These are phyloP conservation scores for Hippocampus abdominalis DNA, from an alignment of 2,113 vertebrate genomes.

Conservation along the genomic window DNA sequence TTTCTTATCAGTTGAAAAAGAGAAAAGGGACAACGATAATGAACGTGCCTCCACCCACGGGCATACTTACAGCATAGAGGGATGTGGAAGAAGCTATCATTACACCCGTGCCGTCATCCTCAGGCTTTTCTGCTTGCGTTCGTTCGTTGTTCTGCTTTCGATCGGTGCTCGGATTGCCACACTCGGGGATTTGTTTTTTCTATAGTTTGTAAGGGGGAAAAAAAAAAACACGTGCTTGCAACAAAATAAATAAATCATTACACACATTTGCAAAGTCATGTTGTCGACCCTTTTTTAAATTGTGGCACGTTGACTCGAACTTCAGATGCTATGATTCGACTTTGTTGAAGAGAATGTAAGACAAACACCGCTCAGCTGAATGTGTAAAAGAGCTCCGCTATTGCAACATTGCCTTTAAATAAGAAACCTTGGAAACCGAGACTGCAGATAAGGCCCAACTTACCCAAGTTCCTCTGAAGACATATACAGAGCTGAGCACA, in stretches of 20 bases:
- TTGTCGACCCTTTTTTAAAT: not conserved
- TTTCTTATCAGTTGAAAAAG: slow-evolving; percentile 5
- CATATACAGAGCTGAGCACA: slow-evolving; percentile 50
- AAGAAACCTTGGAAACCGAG: not conserved
- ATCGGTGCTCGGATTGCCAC: not conserved
- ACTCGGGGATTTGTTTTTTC: not conserved
- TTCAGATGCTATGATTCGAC: not conserved
- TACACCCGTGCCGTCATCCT: not conserved
- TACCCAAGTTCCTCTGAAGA: slow-evolving; percentile 65
- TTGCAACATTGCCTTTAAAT: slow-evolving; percentile 4
- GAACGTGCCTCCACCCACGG: not conserved
- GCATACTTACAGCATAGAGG: slow-evolving; percentile 58
- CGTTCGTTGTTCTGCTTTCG: slow-evolving; percentile 19
- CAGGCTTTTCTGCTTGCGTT: not conserved
- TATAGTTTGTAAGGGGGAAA: slow-evolving; percentile 7
- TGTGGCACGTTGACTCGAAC: not conserved
- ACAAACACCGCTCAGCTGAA: not conserved
- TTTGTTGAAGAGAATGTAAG: not conserved
- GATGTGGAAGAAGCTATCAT: slow-evolving; percentile 29
- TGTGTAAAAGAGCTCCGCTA: not conserved
- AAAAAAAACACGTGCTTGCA: not conserved
- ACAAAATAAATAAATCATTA: not conserved
- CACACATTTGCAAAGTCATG: not conserved
- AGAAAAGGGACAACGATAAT: not conserved
- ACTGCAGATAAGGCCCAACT: slow-evolving; percentile 17